Evolutionary conservation across 2,888 invertebrate species (phyloP), one percentile per base, ranked within the genome.

Genomic region (Ormyrus labotus): DNA sequence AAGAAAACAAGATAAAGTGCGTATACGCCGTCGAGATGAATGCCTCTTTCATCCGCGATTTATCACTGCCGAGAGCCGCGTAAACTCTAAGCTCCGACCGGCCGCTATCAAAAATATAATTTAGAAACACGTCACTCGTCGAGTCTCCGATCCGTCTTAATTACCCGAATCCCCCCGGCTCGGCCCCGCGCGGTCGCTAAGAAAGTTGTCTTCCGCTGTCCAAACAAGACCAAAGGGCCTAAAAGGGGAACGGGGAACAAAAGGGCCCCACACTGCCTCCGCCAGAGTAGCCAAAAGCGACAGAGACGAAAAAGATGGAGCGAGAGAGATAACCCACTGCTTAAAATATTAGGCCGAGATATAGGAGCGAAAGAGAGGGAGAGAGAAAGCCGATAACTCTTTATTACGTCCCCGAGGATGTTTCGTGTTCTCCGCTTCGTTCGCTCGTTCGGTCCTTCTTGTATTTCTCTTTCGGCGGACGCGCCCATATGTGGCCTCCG

Each of bases 321-420:
- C 48, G 67, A 57, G 13, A 61, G 47, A 81, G 81, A 78, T 81
- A 81, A 78, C 45, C 45, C 65, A 7, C 19, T 8, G 47, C 48
- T 61, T 74, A 69, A 81, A 81, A 81, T 78, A 78, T 81, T 81
- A 60, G 74, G 77, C 78, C 70, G 51, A 57, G 73, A 76, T 72
- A n/a, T 47, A 73, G 48, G 50, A 58, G 50, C 5, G 51, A 11
- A 68, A 51, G 68, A 55, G 34, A 34, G 34, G 3, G 50, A 63
- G 13, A 67, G 13, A 80, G 60, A 71, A 34, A 60, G 48, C 58
- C 73, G 78, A 81, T 81, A 78, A 69, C 81, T 78, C 78, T 81
- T 78, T 75, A 81, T 81, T 81, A 72, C 75, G 65, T 75, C 53
- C 58, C 65, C 61, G 47, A 60, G 60, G 65, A 71, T 58, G 8